Percentiles rank a stretch among this genome's conserved stretches.
phyloP scores from a whole-genome alignment of 2,113 vertebrate genomes.

The Grantiella picta region DNA sequence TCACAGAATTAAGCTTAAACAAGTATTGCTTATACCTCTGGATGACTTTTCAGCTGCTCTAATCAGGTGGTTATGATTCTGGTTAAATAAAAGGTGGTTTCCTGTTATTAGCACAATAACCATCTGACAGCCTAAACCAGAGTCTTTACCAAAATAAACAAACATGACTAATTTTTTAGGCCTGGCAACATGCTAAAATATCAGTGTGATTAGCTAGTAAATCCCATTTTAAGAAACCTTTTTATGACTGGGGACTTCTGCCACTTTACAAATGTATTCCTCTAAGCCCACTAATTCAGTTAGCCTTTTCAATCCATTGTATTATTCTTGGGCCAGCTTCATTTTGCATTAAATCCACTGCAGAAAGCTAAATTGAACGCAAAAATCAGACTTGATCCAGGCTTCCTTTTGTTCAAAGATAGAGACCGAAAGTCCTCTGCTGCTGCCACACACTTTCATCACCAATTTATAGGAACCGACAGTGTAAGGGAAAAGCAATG shows the following conservation, averaged over 20 bases:
- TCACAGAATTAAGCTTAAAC: not conserved
- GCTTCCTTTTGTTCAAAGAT: slow-evolving; percentile 84
- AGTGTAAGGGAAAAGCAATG: slow-evolving; percentile 82
- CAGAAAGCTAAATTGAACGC: slow-evolving; percentile 83
- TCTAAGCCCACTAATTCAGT: slow-evolving; percentile 87
- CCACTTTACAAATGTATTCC: slow-evolving; percentile 89
- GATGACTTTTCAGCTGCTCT: not conserved
- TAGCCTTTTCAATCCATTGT: slow-evolving; percentile 88
- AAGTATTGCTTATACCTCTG: not conserved
- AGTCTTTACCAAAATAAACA: slow-evolving; percentile 80
- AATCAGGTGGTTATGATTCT: slow-evolving; percentile 23
- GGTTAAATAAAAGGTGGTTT: slow-evolving; percentile 44
- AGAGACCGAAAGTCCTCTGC: slow-evolving; percentile 81
- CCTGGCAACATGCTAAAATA: slow-evolving; percentile 81
- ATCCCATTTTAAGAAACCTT: slow-evolving; percentile 87
- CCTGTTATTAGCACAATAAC: slow-evolving; percentile 59
- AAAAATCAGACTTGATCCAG: slow-evolving; percentile 81
- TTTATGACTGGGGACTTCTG: slow-evolving; percentile 85
- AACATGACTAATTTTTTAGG: slow-evolving; percentile 78
- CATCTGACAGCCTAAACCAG: slow-evolving; percentile 60
- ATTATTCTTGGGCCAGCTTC: slow-evolving; percentile 83
- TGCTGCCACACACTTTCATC: slow-evolving; percentile 85
- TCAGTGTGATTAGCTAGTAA: slow-evolving; percentile 80
- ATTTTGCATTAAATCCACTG: slow-evolving; percentile 85
- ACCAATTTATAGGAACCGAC: slow-evolving; percentile 83